phyloP scores from a whole-genome alignment of 2,113 vertebrate genomes.

The Proterorhinus semilunaris region DNA sequence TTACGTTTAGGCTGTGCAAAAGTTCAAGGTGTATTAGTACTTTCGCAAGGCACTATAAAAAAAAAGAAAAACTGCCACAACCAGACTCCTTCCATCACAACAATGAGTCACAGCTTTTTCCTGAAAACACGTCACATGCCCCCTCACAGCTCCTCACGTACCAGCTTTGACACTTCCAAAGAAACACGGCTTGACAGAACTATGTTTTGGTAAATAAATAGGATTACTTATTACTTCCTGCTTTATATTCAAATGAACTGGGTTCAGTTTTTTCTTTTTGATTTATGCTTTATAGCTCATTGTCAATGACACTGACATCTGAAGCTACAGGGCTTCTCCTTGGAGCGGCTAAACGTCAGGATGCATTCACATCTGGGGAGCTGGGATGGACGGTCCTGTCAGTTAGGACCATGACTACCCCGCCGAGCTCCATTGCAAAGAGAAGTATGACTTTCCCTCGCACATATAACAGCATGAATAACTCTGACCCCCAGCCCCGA shows the following conservation, averaged over 20 bases:
- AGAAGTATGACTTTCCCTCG: conserved; percentile 39
- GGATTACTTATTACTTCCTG: not conserved
- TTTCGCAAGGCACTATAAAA: too few relatives aligned
- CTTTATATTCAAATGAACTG: not conserved
- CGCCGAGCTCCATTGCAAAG: not conserved
- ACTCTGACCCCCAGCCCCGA: conserved; percentile 17
- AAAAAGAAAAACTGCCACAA: not conserved
- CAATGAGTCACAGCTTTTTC: not conserved
- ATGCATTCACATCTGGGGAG: not conserved
- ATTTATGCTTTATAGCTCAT: too few relatives aligned
- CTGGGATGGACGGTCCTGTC: not conserved
- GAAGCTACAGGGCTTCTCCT: not conserved
- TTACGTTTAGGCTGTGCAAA: too few relatives aligned
- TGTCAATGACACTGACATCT: not conserved
- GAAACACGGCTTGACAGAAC: not conserved
- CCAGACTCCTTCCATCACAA: not conserved
- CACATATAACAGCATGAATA: conserved; percentile 36
- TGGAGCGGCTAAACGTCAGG: not conserved
- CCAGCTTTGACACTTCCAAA: not conserved
- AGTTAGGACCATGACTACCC: not conserved
- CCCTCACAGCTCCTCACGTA: not conserved
- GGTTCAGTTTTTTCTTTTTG: not conserved
- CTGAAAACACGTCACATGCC: not conserved
- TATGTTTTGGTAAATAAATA: not conserved
- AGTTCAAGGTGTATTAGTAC: too few relatives aligned